Conservation (phyloP, 53 echinoderm and acorn worm genomes). For the Patiria pectinifera region DNA sequence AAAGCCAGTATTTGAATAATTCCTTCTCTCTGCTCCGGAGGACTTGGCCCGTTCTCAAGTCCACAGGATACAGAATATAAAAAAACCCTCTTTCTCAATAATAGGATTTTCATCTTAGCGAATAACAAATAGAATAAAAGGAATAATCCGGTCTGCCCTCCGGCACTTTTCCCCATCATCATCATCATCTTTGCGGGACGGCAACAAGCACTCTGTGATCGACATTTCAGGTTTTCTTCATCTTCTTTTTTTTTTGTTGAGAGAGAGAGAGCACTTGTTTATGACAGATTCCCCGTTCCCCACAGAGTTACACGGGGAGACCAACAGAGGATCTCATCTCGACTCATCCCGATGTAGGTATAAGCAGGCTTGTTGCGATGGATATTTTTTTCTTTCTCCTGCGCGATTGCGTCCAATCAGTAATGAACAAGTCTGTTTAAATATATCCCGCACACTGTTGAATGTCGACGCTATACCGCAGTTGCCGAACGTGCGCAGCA, state of each 20-base stretch:
- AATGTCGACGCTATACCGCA: neutral
- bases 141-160: neutral
- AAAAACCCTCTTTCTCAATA: neutral
- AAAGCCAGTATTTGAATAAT: neutral
- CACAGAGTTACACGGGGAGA: neutral
- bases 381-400: neutral
- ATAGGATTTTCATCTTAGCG: conserved; percentile 10
- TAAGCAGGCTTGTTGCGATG: conserved; percentile 3
- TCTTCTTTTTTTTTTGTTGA: neutral
- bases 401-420: neutral
- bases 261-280: conserved; percentile 48
- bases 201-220: neutral
- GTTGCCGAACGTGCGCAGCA: neutral
- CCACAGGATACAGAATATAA: neutral
- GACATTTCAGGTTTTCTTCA: neutral
- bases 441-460: neutral
- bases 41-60: neutral
- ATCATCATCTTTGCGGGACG: neutral
- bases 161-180: neutral
- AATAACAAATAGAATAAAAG: conserved; percentile 7
- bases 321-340: conserved; percentile 3
- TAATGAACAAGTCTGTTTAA: neutral
- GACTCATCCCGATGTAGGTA: neutral
- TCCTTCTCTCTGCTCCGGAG: neutral
- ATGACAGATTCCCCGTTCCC: conserved; percentile 29